These are phyloP conservation scores for Torymus tubicola DNA, from an alignment of 2,888 invertebrate genomes.

Conservation along the genomic window DNA sequence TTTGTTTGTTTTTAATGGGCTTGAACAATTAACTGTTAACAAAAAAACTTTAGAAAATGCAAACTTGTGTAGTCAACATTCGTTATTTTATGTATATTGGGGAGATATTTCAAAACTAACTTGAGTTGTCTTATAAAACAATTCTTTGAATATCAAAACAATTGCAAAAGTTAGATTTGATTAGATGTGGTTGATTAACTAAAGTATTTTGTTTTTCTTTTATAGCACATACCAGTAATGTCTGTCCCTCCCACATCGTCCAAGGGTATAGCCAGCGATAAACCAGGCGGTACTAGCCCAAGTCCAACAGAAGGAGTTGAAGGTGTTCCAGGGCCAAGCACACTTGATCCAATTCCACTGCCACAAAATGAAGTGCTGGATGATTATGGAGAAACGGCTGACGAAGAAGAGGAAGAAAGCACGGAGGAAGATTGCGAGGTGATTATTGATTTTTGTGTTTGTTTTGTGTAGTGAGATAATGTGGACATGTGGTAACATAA, in stretches of 20 bases:
- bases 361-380: constrained; percentile 69
- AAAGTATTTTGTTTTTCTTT: background rate
- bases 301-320: constrained; percentile 73
- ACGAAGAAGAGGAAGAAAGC: constrained; percentile 72
- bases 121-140: too few species aligned
- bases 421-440: constrained; percentile 72
- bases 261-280: constrained; percentile 70
- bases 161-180: too few species aligned
- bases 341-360: constrained; percentile 64
- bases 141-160: too few species aligned
- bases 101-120: too few species aligned
- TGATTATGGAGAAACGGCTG: constrained; percentile 70
- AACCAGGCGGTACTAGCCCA: constrained; percentile 73
- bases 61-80: too few species aligned
- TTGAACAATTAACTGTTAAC: too few species aligned
- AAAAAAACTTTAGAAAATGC: too few species aligned
- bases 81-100: too few species aligned
- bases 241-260: constrained; percentile 73
- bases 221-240: constrained; percentile 67
- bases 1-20: too few species aligned
- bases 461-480: constrained; percentile 5
- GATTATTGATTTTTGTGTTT: constrained; percentile 3
- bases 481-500: constrained; percentile 43
- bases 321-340: constrained; percentile 72
- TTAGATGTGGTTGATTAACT: background rate